Evolutionary conservation across 2,113 vertebrate species (phyloP), one percentile per base, ranked within the genome.

Genomic region (Kryptolebias marmoratus): DNA sequence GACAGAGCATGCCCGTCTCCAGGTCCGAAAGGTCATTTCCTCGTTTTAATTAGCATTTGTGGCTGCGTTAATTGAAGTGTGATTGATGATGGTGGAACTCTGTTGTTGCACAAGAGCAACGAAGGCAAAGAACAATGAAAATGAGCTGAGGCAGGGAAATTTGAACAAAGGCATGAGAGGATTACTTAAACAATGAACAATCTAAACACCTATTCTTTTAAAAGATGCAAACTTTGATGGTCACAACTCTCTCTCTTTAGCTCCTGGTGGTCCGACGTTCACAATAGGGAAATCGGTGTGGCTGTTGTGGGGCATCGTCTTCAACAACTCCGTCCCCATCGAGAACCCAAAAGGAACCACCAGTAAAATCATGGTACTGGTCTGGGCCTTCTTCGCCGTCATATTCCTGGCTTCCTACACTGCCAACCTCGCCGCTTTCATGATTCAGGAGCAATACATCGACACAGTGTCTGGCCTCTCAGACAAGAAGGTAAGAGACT

Each of bases 371-470:
- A 99, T 99, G 98, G 98, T 99, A 3, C 94, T 99, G 44, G 91
- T 99, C 76, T 99, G 98, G 98, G 98, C 98, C 50, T 99, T 99
- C 93, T 99, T 99, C 0, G 98, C 98, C 0, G 98, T 99, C 83
- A 99, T 99, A 88, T 99, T 99, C 91, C 93, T 99, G 0, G 98
- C 98, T 84, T 99, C 97, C 73, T 99, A 99, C 91, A 99, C 98
- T 0, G 98, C 98, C 88, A 99, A 99, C 92, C 86, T 99, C 90
- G 97, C 98, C 0, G 98, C 98, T 83, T 99, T 99, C 87, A 99
- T 99, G 98, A 99, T 99, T 88, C 98, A 99, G 90, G 98, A 99
- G 87, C 97, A 99, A 71, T 99, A 98, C 72, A 97, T 99, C 0
- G 98, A 99, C 88, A 99, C 97, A 0, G 98, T 99, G 87, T 99